Conservation (phyloP, 1,140 invertebrate species). For the Diploscapter pachys region DNA sequence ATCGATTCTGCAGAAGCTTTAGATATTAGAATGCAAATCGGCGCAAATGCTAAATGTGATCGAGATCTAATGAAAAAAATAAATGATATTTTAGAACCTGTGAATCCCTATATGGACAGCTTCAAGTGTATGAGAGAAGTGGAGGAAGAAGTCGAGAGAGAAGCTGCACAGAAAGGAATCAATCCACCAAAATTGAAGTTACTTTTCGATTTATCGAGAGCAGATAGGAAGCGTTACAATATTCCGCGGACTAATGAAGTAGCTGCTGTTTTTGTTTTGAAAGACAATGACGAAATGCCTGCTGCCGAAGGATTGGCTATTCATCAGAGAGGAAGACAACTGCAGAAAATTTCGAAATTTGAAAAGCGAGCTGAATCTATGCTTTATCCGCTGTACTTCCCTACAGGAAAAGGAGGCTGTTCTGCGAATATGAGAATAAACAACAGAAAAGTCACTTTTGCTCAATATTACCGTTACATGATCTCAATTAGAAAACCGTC, state of each 20-base stretch:
- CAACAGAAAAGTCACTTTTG: not conserved
- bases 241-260: constrained; percentile 12
- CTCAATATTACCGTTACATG: no score
- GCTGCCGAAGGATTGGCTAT: not conserved
- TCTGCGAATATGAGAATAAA: not conserved
- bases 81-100: not conserved
- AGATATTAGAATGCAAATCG: not conserved
- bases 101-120: not conserved
- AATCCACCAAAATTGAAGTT: not conserved
- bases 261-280: constrained; percentile 17
- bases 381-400: no score
- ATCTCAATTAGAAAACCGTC: no score
- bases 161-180: not conserved
- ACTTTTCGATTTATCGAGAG: not conserved
- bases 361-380: no score
- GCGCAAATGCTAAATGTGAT: constrained; percentile 6
- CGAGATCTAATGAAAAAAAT: constrained; percentile 1
- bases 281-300: constrained; percentile 10
- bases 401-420: constrained; percentile 12
- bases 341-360: no score
- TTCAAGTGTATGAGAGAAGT: constrained; percentile 2
- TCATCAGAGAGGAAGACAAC: constrained; percentile 5
- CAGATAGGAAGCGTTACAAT: constrained; percentile 11
- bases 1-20: constrained; percentile 4
- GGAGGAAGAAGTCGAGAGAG: constrained; percentile 5